Evolutionary conservation across 2,797 vertebrate species (phyloP).

Genomic region (Enteromius anoplus): DNA sequence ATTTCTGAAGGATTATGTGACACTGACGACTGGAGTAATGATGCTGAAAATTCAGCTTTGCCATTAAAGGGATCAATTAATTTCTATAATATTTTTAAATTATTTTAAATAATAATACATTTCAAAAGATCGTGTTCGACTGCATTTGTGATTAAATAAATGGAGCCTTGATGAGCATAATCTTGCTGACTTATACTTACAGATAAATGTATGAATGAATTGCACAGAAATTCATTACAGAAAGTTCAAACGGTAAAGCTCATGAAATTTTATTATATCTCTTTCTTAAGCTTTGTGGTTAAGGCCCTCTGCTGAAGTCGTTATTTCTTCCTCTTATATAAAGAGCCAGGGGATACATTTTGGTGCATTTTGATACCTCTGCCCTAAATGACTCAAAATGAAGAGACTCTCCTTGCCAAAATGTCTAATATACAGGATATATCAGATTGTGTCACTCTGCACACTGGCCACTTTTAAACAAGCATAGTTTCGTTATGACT

Average conservation of each 20-base stretch:
- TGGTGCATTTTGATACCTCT: background rate
- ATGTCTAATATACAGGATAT: background rate
- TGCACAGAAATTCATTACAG: background rate
- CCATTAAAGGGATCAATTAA: background rate
- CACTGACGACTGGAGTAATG: background rate
- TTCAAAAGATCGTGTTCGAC: background rate
- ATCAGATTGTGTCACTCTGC: conserved; percentile 26
- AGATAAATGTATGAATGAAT: background rate
- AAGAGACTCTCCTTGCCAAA: background rate
- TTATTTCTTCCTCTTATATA: background rate
- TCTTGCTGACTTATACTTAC: too few relatives aligned
- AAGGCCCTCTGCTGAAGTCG: conserved; percentile 14
- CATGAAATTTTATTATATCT: conserved; percentile 3
- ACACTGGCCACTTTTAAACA: conserved; percentile 21
- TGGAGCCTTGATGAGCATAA: background rate
- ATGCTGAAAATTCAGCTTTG: background rate
- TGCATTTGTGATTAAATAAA: background rate
- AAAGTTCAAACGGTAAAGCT: background rate
- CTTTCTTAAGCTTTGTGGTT: conserved; percentile 5
- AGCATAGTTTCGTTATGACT: conserved; percentile 42
- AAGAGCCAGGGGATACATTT: background rate
- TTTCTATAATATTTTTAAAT: background rate
- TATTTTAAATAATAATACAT: background rate
- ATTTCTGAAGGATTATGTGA: conserved; percentile 1
- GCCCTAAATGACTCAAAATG: conserved; percentile 8